Evolutionary conservation across 1,140 invertebrate genomes (phyloP), one percentile per base, ranked within the genome.

Genomic region (Catajapyx aquilonaris): DNA sequence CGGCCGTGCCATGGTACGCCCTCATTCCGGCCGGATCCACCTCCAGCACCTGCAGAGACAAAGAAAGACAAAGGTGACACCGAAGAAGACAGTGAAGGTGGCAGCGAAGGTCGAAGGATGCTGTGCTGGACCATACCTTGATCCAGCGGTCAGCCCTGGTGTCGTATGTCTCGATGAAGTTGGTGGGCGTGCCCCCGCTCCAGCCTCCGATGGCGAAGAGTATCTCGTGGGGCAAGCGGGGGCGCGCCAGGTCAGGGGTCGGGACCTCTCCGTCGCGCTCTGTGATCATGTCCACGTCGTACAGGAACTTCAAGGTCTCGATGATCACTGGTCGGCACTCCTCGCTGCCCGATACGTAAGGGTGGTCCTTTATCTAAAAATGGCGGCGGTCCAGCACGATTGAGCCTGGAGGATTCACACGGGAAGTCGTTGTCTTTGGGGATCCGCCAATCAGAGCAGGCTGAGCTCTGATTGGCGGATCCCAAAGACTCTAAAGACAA

Each of bases 161-260:
- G 47, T 84, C 78, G 52, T 81, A 83, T 0, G 73, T 73, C 50
- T 83, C 78, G 4, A 83, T 71, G 40, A 66, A 67, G 50, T 69
- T 71, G 0, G 76, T 80, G 1, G 76, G 69, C 5, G 62, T 68
- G 2, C 70, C 69, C 1, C 68, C 71, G 38, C 64, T 71, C 77
- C 77, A 83, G 2, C 80, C 80, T 2, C 78, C 77, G 35, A 81
- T 70, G 1, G 71, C 73, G 44, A 79, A 76, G 1, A 77, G 46
- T 15, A 78, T 65, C 44, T 74, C 70, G 46, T 74, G 68, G 0
- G 76, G 76, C 0, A 77, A 59, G 23, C 76, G 48, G 0, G 75
- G 74, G 3, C 66, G 54, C 0, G 72, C 71, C 18, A 73, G 65
- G 46, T 64, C 61, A 2, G 73, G 71, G 0, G 68, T 74, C 0